These are phyloP conservation scores for Hermaeophaga mercurialis DNA, from an alignment of 2,888 invertebrate genomes.

Conservation along the genomic window DNA sequence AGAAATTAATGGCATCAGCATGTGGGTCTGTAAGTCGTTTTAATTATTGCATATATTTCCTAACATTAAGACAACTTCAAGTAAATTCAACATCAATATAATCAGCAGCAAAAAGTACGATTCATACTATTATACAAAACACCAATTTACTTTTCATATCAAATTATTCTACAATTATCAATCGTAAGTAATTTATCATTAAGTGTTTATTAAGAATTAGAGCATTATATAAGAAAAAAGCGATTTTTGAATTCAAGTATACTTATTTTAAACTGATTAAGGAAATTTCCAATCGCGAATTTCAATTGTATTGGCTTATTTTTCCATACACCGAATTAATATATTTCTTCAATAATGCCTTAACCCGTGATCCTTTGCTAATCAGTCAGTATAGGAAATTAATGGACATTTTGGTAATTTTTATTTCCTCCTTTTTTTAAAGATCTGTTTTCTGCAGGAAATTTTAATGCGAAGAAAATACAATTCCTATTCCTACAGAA, in stretches of 20 bases:
- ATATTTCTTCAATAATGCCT: too few species aligned
- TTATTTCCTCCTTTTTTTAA: too few species aligned
- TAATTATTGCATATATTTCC: conserved; percentile 19
- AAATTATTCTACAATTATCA: conserved; percentile 23
- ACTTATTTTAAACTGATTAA: too few species aligned
- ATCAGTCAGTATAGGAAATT: too few species aligned
- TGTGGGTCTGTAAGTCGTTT: background rate
- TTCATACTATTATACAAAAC: conserved; percentile 23
- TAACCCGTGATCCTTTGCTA: too few species aligned
- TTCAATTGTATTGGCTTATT: too few species aligned
- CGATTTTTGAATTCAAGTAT: conserved; percentile 17
- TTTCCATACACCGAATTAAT: conserved; percentile 1
- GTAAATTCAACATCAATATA: conserved; percentile 8
- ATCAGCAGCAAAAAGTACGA: conserved; percentile 19
- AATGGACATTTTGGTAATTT: too few species aligned
- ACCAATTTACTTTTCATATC: conserved; percentile 24
- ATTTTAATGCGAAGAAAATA: too few species aligned
- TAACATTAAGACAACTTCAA: conserved; percentile 10
- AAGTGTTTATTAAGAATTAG: conserved; percentile 15
- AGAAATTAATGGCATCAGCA: conserved; percentile 2
- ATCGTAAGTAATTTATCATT: conserved; percentile 16
- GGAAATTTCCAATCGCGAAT: conserved; percentile 5
- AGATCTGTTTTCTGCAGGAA: too few species aligned
- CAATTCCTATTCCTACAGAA: too few species aligned
- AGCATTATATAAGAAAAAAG: conserved; percentile 14